A percentile compares a stretch with the other conserved stretches of the same genome.
These are phyloP conservation scores for Ageneiosus marmoratus DNA, from an alignment of 2,113 vertebrate species.

Conservation along the genomic window DNA sequence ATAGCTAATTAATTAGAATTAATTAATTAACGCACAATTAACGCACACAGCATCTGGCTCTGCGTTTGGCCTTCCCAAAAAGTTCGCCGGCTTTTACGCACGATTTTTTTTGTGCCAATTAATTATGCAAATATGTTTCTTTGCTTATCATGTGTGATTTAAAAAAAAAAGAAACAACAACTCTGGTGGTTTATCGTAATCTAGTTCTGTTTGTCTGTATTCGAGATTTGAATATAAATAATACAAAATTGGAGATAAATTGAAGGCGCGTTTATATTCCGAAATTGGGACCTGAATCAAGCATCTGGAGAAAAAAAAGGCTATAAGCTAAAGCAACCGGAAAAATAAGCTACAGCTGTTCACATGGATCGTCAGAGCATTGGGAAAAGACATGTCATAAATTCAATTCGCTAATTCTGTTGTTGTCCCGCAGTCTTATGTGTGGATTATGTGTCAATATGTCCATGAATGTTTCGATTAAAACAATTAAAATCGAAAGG, in stretches of 20 bases:
- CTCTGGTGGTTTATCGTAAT: too few species aligned
- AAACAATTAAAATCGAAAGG: background rate
- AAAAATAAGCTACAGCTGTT: background rate
- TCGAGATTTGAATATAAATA: background rate
- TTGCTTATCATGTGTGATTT: background rate
- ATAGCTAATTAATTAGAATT: background rate
- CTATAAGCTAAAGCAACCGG: background rate
- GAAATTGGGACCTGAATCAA: background rate
- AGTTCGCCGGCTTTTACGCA: background rate
- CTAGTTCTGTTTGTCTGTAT: background rate
- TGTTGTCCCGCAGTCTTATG: background rate
- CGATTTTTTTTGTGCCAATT: background rate
- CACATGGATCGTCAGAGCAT: background rate
- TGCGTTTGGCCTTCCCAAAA: background rate
- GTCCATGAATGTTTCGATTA: background rate
- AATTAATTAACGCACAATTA: background rate
- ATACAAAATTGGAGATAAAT: background rate
- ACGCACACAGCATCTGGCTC: background rate
- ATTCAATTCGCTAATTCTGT: background rate
- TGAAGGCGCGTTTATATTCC: background rate
- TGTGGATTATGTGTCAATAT: background rate
- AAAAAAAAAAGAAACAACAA: background rate
- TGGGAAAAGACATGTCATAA: background rate
- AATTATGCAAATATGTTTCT: constrained; percentile 35
- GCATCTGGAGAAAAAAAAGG: background rate